phyloP scores from a whole-genome alignment of 2,113 vertebrate species.

The Corythaeola cristata region DNA sequence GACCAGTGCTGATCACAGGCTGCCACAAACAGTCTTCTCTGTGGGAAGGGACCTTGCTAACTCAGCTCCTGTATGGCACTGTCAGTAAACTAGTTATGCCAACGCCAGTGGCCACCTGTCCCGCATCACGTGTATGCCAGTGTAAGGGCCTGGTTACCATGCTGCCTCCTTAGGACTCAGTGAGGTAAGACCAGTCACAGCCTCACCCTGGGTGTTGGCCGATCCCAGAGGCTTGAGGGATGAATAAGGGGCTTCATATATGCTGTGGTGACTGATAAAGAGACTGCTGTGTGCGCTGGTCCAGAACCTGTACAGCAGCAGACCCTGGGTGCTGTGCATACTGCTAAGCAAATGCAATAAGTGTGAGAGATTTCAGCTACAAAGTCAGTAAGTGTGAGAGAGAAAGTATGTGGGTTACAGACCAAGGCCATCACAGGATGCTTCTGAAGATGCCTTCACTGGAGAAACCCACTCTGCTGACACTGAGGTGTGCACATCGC shows the following conservation, averaged over 20 bases:
- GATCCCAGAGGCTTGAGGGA: not conserved
- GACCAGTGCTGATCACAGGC: not conserved
- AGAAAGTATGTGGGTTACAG: no score
- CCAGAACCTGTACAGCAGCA: not conserved
- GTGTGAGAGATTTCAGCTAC: no score
- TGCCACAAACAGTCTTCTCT: not conserved
- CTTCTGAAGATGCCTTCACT: not conserved
- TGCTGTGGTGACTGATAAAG: not conserved
- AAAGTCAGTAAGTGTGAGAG: not conserved
- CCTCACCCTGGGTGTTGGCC: not conserved
- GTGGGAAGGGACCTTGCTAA: not conserved
- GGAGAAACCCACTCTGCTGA: not conserved
- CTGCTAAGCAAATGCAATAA: not conserved
- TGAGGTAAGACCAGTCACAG: not conserved
- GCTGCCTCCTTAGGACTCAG: not conserved
- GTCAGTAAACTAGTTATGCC: no score
- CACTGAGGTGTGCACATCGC: not conserved
- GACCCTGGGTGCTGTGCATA: accelerated
- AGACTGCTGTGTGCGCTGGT: not conserved
- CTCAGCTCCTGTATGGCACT: not conserved
- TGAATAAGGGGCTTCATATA: not conserved
- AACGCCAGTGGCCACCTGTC: not conserved
- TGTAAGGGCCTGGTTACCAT: not conserved
- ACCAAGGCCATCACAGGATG: not conserved
- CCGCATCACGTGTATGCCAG: no score